Base-by-base conservation (phyloP, 2,113 vertebrate species). In the Stigmatopora nigra region DNA sequence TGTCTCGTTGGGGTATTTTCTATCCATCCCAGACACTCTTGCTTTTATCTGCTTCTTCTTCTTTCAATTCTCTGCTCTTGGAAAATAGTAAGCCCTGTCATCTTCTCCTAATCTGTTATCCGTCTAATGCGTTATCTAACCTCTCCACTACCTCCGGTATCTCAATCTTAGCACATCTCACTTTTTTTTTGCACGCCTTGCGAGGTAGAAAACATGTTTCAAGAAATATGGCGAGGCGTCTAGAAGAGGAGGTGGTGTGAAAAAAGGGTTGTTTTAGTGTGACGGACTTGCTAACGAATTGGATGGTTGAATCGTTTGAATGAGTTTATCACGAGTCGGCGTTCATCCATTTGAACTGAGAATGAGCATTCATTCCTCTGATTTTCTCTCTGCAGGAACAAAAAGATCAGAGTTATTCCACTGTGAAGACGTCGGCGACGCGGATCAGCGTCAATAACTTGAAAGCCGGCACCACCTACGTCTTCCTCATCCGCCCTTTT, bases 331-430 rank as follows among this genome's bases (percentile, higher is more conserved):
- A 41, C 4, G 1, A 41, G 38, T 41, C 5, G 4, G 9, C 38
- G 38, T 41, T 10, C 6, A 41, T 41, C 38, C 38, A 41, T 41
- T 41, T 41, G 38, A 41, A 41, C 2, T 41, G 38, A 4, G 38
- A 41, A 41, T 41, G 38, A 41, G 4, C 38, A 7, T 41, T 41
- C 5, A 51, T 25, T 15, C 70, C 25, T 85, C 63, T 76, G 56
- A 49, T 59, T 41, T 19, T 63, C 63, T 64, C 67, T 72, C 61
- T 36, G 1, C 85, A 98, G 96, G 94, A 94, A 79, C 94, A 94
- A 84, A 97, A 92, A 76, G 95, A 98, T 77, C 94, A 95, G 75
- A 93, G 92, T 22, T 98, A 98, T 80, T 97, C 95, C 0, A 98
- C 92, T 0, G 92, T 98, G 82, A 97, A 94, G 86, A 97, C 96